Base-by-base conservation (phyloP, 2,888 invertebrate species). In the Epinotia demarniana region DNA sequence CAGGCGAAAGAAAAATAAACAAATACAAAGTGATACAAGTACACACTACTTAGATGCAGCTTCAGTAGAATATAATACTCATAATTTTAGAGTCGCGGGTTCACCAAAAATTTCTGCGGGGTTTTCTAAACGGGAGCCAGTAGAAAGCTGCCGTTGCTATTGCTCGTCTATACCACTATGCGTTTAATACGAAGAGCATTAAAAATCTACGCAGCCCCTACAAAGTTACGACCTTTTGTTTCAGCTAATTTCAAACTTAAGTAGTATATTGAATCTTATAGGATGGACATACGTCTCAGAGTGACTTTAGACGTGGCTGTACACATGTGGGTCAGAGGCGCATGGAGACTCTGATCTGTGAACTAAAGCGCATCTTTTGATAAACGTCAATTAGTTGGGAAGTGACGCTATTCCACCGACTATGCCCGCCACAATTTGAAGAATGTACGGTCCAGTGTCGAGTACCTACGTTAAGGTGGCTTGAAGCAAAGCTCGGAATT, bases 41-140 rank as follows among this genome's bases (percentile, higher is more conserved):
- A n/a, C n/a, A n/a, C n/a, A n/a, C n/a, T n/a, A n/a, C n/a, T n/a
- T n/a, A n/a, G n/a, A n/a, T n/a, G n/a, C n/a, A n/a, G n/a, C n/a
- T n/a, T n/a, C n/a, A n/a, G n/a, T n/a, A n/a, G n/a, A n/a, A n/a
- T n/a, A n/a, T n/a, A n/a, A n/a, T n/a, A n/a, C n/a, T n/a, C n/a
- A n/a, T 27, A 27, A 27, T 27, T 27, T 27, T 27, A 27, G 2
- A 27, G 64, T 63, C 58, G 33, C 53, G 8, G 19, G 53, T n/a
- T 23, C 33, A 64, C 60, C 58, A 71, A 75, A 64, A 71, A 27
- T 66, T 60, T 75, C 70, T 64, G 64, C 64, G n/a, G n/a, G n/a
- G n/a, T n/a, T n/a, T n/a, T n/a, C 75, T 39, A 71, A 60, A 66
- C 55, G 60, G 33, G 58, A 69, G 60, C 60, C 60, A 19, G n/a